Evolutionary conservation across 1,140 invertebrate genomes (phyloP).

Genomic region (Meloidogyne exigua): DNA sequence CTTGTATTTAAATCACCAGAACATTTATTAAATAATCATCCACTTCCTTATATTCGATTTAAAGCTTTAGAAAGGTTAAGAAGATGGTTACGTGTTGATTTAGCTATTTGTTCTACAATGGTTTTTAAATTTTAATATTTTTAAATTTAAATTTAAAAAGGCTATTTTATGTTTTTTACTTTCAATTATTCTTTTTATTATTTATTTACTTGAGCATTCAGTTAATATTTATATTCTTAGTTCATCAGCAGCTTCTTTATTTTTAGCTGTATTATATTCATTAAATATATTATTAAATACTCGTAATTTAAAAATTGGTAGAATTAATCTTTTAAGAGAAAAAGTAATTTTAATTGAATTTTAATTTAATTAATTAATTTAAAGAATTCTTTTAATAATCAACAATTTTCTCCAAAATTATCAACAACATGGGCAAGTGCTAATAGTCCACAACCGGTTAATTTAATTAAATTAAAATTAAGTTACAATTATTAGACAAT

Average conservation of each 20-base stretch:
- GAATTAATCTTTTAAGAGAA: conserved; percentile 26
- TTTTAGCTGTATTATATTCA: conserved; percentile 32
- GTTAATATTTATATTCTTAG: conserved; percentile 27
- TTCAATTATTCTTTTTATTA: conserved; percentile 35
- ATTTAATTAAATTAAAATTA: background rate
- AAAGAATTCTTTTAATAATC: background rate
- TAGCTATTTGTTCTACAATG: conserved; percentile 34
- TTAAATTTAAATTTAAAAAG: conserved; percentile 13
- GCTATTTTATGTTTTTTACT: conserved; percentile 32
- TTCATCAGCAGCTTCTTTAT: conserved; percentile 27
- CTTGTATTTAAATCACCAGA: conserved; percentile 21
- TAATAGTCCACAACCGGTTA: background rate
- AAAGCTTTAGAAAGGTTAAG: conserved; percentile 14
- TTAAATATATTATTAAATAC: conserved; percentile 27
- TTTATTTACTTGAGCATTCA: conserved; percentile 36
- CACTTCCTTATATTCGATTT: conserved; percentile 39
- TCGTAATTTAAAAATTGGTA: conserved; percentile 27
- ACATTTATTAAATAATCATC: conserved; percentile 15
- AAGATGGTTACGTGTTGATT: conserved; percentile 34
- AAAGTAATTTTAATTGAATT: conserved; percentile 11
- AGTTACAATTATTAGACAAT: background rate
- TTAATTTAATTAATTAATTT: background rate
- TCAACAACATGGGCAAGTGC: background rate
- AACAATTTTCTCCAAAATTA: background rate
- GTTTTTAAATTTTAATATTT: background rate